Evolutionary conservation across 2,888 invertebrate genomes (phyloP), one percentile per base, ranked within the genome.

Genomic region (Patella depressa): DNA sequence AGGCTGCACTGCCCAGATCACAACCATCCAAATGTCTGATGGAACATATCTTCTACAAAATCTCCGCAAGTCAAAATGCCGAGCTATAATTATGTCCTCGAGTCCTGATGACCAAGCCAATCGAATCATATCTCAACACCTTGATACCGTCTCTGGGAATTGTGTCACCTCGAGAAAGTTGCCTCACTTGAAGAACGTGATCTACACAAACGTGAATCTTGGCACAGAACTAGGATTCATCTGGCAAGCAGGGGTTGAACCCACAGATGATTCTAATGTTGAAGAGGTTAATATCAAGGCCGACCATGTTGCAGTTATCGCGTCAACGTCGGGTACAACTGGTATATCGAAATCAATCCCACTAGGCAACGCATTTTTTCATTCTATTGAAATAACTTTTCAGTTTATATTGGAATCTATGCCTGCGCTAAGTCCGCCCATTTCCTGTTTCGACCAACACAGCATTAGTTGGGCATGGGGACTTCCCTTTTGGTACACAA

Each of bases 31-130:
- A n/a, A n/a, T 70, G 14, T 45, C 69, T 70, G 75, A 75, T 71
- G 75, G 75, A 3, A 29, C 70, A 54, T 70, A 55, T 54, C 15
- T 75, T 17, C 19, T 75, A 7, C 54, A 71, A 53, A 75, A 53
- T 24, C 19, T 75, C 15, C 9, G 19, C 71, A 54, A 24, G 5
- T 54, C 65, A 19, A 65, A 24, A 65, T 24, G 65, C 14, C 65
- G 19, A 65, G 19, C 24, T 65, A 24, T 65, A 24, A 65, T 65
- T 65, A 3, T 65, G 14, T 65, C 65, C 3, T 65, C 65, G 11
- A 24, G 24, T 65, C 65, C 65, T 65, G 24, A 65, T 24, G 65
- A 65, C 12, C 12, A 19, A 24, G 19, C 19, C 24, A 24, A 9
- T 19, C 19, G 24, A 65, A 24, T 65, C 19, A 24, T 65, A 24